Conservation (phyloP, 2,797 vertebrate genomes). For the Cuculus canorus region DNA sequence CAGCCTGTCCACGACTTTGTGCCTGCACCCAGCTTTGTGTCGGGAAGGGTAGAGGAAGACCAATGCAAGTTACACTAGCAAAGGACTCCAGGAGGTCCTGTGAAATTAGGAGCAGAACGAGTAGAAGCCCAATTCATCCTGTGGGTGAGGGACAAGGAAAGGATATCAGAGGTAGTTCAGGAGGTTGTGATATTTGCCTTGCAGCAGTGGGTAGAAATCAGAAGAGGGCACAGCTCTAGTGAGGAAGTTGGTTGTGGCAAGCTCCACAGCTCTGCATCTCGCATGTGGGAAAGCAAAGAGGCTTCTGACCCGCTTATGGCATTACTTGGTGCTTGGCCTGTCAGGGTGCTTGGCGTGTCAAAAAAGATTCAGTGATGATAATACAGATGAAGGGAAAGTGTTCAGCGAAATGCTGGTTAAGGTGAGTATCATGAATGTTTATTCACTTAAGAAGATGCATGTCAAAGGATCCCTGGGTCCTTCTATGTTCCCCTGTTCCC, state of each 20-base stretch:
- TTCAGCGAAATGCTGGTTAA: neutral
- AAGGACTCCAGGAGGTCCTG: neutral
- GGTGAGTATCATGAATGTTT: neutral
- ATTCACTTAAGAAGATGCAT: neutral
- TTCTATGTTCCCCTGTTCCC: neutral
- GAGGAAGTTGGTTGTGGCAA: neutral
- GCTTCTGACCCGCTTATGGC: neutral
- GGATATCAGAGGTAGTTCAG: neutral
- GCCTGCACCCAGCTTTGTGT: neutral
- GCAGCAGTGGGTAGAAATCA: neutral
- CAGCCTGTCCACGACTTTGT: accelerated
- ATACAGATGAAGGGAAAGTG: neutral
- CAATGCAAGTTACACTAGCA: neutral
- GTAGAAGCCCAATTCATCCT: neutral
- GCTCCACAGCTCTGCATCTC: neutral
- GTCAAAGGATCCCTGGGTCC: neutral
- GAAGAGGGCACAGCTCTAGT: neutral
- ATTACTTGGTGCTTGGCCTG: neutral
- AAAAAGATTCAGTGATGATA: neutral
- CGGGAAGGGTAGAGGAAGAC: neutral
- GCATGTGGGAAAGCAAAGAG: neutral
- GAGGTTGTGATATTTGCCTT: neutral
- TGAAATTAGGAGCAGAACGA: neutral
- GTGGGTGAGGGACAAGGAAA: neutral
- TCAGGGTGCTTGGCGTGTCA: neutral